A percentile compares a stretch with the other conserved stretches of the same genome.
These are phyloP conservation scores for Rhyzopertha dominica DNA, from an alignment of 1,140 invertebrate genomes.

Conservation along the genomic window DNA sequence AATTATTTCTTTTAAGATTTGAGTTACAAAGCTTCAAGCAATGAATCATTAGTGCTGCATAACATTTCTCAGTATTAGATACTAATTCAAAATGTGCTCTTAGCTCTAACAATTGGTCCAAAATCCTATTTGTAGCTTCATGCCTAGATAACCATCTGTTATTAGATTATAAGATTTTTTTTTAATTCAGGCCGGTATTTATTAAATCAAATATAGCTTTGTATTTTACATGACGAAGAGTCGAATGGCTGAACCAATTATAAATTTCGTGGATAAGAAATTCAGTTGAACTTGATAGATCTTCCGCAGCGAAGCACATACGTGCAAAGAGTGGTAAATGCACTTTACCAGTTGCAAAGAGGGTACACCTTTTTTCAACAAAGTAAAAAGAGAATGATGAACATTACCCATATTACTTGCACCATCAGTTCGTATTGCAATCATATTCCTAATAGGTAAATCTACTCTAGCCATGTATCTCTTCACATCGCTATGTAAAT, in stretches of 20 bases:
- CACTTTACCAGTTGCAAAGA: neutral
- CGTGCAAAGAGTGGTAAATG: conserved; percentile 1
- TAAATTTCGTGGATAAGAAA: conserved; percentile 4
- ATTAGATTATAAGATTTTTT: neutral
- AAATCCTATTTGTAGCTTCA: neutral
- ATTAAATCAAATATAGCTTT: too few species aligned
- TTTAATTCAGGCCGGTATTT: too few species aligned
- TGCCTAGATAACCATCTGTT: conserved; percentile 3
- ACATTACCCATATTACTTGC: conserved; percentile 2
- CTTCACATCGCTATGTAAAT: too few species aligned
- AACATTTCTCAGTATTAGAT: conserved; percentile 1
- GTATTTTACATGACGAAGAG: neutral
- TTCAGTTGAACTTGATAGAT: neutral
- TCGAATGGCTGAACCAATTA: conserved; percentile 1
- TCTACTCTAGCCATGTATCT: too few species aligned
- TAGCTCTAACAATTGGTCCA: neutral
- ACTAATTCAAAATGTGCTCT: conserved; percentile 5
- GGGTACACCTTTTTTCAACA: neutral
- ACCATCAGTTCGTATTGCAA: conserved; percentile 5
- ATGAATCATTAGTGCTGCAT: neutral
- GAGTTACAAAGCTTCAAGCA: neutral
- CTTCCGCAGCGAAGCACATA: neutral
- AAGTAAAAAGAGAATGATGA: neutral
- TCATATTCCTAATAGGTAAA: neutral
- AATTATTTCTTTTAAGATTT: neutral